phyloP scores from a whole-genome alignment of 2,113 vertebrate genomes.

The Alethe castanea region DNA sequence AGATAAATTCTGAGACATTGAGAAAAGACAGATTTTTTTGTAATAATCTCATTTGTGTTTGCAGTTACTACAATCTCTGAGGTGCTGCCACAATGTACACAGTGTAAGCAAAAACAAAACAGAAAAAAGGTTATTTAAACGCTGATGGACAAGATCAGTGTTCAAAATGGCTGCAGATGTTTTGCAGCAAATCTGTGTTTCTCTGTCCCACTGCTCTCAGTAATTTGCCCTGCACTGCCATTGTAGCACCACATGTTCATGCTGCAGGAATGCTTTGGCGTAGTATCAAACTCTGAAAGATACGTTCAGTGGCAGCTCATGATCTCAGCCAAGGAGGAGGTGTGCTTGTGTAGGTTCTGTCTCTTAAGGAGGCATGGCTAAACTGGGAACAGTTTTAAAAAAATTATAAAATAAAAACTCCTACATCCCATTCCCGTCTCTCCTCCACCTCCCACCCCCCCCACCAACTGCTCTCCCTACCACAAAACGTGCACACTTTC shows the following conservation, averaged over 20 bases:
- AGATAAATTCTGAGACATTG: not conserved
- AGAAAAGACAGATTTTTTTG: not conserved
- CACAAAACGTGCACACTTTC: not conserved
- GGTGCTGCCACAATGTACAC: not conserved
- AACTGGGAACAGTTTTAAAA: not conserved
- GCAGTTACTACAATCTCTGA: not conserved
- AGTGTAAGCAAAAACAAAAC: not conserved
- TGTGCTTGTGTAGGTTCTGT: not conserved
- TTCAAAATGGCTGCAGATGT: not conserved
- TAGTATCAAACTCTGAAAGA: not conserved
- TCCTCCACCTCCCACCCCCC: fast-evolving
- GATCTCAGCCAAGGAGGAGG: not conserved
- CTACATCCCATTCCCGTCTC: not conserved
- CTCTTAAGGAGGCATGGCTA: not conserved
- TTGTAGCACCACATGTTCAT: not conserved
- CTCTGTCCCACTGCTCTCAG: not conserved
- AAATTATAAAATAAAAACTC: not conserved
- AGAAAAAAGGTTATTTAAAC: not conserved
- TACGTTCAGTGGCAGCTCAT: not conserved
- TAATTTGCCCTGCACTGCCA: not conserved
- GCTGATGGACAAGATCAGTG: not conserved
- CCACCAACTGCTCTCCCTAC: not conserved
- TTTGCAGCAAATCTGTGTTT: not conserved
- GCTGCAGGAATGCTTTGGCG: not conserved
- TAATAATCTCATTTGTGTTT: not conserved